These are phyloP conservation scores for Chaitophorus viminalis DNA, from an alignment of 2,888 invertebrate species.

Conservation along the genomic window DNA sequence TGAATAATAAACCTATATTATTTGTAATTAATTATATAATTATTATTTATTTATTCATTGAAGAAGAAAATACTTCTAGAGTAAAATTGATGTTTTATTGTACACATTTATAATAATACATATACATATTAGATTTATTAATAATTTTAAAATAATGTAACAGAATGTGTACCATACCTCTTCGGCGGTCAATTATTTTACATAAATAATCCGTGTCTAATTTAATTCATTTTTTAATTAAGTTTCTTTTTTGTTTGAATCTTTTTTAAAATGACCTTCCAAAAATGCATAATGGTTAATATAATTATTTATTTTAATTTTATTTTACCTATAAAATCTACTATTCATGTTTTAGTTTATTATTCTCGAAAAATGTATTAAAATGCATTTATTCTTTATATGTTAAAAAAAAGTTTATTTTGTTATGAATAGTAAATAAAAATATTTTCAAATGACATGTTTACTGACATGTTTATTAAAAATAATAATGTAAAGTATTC, in stretches of 20 bases:
- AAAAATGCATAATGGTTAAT: neutral
- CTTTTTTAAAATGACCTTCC: conserved; percentile 25
- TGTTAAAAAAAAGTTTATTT: too few relatives aligned
- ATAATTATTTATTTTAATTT: conserved; percentile 9
- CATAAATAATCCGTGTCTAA: conserved; percentile 14
- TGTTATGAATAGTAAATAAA: too few relatives aligned
- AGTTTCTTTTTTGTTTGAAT: neutral
- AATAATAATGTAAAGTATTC: neutral
- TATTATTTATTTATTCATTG: too few relatives aligned
- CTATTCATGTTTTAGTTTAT: neutral
- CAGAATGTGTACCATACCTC: neutral
- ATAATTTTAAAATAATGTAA: neutral
- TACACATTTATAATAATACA: neutral
- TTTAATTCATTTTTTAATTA: conserved; percentile 28
- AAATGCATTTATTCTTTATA: neutral
- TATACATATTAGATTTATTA: neutral
- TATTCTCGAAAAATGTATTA: neutral
- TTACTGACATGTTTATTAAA: too few relatives aligned
- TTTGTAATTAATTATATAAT: conserved; percentile 24
- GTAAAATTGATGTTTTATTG: neutral
- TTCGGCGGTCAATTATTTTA: neutral
- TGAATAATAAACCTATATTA: conserved; percentile 12
- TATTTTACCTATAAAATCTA: neutral
- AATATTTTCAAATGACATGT: too few relatives aligned
- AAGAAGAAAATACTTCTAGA: too few relatives aligned